Percentiles rank a stretch among this genome's conserved stretches.
phyloP scores from a whole-genome alignment of 2,888 invertebrate genomes.

The Acrobasis consociella region DNA sequence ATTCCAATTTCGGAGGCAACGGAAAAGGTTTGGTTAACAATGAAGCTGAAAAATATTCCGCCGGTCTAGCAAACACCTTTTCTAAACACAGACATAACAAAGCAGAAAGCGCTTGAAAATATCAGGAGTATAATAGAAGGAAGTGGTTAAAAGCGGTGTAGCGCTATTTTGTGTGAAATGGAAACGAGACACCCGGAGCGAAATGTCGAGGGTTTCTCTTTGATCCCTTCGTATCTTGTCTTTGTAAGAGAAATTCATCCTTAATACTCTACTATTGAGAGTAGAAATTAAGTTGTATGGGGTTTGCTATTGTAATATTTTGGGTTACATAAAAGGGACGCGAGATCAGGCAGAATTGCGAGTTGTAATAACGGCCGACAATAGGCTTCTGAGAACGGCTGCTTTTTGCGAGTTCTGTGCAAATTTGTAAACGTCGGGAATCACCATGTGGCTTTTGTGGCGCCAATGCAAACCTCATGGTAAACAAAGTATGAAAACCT shows the following conservation, averaged over 20 bases:
- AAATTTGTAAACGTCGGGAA: conserved; percentile 63
- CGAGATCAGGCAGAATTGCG: conserved; percentile 73
- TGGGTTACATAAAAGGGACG: conserved; percentile 78
- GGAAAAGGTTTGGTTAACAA: conserved; percentile 60
- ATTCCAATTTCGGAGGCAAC: conserved; percentile 50
- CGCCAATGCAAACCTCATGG: conserved; percentile 29
- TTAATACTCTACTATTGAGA: background rate
- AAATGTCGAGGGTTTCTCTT: conserved; percentile 71
- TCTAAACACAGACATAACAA: conserved; percentile 33
- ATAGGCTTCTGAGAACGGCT: conserved; percentile 72
- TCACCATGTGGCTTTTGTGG: conserved; percentile 58
- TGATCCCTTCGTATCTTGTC: conserved; percentile 52
- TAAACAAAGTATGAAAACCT: conserved; percentile 38
- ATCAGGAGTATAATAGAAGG: conserved; percentile 31
- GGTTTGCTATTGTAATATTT: conserved; percentile 56
- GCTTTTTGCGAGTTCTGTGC: conserved; percentile 72
- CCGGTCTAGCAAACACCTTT: conserved; percentile 58
- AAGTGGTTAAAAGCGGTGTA: conserved; percentile 42
- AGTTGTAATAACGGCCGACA: conserved; percentile 70
- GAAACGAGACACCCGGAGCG: conserved; percentile 62
- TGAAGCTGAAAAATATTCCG: conserved; percentile 66
- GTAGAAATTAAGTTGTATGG: conserved; percentile 33
- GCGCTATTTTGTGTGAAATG: conserved; percentile 52
- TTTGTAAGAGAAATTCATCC: conserved; percentile 35
- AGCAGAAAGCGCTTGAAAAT: conserved; percentile 54